These are phyloP conservation scores for Crocodylus rhombifer DNA, from an alignment of 2,797 vertebrate species.

Conservation along the genomic window DNA sequence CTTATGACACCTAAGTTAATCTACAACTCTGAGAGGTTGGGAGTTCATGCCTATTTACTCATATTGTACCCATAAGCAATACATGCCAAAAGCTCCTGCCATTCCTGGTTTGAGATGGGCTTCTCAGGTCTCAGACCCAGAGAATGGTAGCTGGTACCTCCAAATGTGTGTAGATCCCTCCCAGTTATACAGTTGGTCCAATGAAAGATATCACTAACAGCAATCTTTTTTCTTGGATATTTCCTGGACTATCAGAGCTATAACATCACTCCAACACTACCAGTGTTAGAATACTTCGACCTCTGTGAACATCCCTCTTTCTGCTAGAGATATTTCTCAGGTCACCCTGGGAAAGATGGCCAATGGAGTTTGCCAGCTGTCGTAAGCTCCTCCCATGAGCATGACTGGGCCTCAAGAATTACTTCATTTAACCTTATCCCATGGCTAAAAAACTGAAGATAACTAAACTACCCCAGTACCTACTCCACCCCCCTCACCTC, in stretches of 20 bases:
- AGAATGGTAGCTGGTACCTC: neutral
- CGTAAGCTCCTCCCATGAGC: neutral
- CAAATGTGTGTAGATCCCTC: neutral
- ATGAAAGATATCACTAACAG: too few species aligned
- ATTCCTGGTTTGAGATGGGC: neutral
- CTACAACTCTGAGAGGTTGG: neutral
- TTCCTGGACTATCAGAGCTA: too few species aligned
- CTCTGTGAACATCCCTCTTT: neutral
- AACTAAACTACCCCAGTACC: neutral
- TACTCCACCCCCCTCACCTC: neutral
- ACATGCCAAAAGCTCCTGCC: slow-evolving; percentile 20
- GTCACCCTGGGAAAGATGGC: neutral
- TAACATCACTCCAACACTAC: too few species aligned
- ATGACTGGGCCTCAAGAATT: neutral
- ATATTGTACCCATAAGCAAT: slow-evolving; percentile 23
- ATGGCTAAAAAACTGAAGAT: neutral
- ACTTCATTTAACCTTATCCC: neutral
- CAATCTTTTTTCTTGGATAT: too few species aligned
- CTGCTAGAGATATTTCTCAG: rapidly evolving
- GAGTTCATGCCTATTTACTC: slow-evolving; percentile 66
- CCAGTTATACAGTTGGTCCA: neutral
- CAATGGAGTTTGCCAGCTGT: neutral
- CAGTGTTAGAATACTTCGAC: too few species aligned
- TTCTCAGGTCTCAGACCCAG: neutral
- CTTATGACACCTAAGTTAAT: neutral